Evolutionary conservation across 2,113 vertebrate species (phyloP).

Genomic region (Glaucidium brasilianum): DNA sequence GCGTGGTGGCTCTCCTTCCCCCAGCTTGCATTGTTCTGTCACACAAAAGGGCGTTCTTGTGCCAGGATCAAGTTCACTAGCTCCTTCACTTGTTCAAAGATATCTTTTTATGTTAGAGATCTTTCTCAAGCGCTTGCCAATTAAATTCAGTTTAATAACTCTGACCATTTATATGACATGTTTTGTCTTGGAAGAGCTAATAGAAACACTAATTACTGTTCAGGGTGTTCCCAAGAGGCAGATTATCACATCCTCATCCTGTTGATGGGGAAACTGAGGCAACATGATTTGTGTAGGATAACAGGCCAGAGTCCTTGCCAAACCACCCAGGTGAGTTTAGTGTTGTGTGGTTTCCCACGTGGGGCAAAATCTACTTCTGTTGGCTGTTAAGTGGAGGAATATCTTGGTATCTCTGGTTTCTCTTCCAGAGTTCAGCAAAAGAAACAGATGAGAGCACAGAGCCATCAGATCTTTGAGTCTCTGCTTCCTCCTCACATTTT

Average conservation of each 20-base stretch:
- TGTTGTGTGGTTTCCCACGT: neutral
- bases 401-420: neutral
- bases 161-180: neutral
- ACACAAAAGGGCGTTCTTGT: neutral
- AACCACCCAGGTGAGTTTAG: neutral
- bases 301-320: neutral
- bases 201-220: neutral
- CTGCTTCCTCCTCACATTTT: neutral
- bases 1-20: neutral
- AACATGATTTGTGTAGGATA: neutral
- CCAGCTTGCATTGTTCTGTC: neutral
- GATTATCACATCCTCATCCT: neutral
- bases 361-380: neutral
- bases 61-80: neutral
- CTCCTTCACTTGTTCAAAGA: neutral
- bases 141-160: neutral
- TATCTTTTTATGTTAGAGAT: neutral
- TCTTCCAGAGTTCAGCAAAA: neutral
- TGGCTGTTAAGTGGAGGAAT: neutral
- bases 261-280: slow-evolving; percentile 24
- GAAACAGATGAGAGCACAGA: neutral
- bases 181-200: neutral
- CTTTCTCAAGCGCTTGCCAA: neutral
- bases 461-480: neutral
- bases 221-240: neutral